phyloP scores from a whole-genome alignment of 2,113 vertebrate genomes.

The Peromyscus leucopus region DNA sequence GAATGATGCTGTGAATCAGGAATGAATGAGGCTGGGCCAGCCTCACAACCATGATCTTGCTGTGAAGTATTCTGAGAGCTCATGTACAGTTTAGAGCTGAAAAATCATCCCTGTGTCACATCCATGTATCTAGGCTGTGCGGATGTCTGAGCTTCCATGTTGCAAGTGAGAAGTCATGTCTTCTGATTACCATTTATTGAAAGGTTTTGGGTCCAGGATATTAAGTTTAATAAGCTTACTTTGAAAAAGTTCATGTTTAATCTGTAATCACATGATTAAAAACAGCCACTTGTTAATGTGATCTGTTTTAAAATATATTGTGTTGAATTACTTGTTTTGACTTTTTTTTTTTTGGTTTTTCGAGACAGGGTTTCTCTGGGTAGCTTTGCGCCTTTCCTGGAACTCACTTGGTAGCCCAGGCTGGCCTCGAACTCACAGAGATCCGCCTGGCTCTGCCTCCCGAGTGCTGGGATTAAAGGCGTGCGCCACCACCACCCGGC shows the following conservation, averaged over 20 bases:
- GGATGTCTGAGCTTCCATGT: not conserved
- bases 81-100: not conserved
- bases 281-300: not conserved
- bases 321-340: not conserved
- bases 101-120: not conserved
- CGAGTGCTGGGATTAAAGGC: too few species aligned
- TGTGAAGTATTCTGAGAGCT: not conserved
- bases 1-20: conserved; percentile 53
- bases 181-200: not conserved
- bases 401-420: too few species aligned
- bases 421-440: too few species aligned
- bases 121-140: not conserved
- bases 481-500: too few species aligned
- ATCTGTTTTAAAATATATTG: not conserved
- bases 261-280: not conserved
- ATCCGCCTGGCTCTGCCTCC: too few species aligned
- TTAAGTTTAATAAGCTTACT: conserved; percentile 3
- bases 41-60: not conserved
- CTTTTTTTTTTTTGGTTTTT: too few species aligned
- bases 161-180: not conserved
- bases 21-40: too few species aligned
- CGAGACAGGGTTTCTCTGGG: too few species aligned
- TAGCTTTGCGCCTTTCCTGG: too few species aligned
- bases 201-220: not conserved
- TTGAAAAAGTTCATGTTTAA: not conserved